phyloP scores from a whole-genome alignment of 2,797 vertebrate species.

The Oceanodroma leucorhoa region DNA sequence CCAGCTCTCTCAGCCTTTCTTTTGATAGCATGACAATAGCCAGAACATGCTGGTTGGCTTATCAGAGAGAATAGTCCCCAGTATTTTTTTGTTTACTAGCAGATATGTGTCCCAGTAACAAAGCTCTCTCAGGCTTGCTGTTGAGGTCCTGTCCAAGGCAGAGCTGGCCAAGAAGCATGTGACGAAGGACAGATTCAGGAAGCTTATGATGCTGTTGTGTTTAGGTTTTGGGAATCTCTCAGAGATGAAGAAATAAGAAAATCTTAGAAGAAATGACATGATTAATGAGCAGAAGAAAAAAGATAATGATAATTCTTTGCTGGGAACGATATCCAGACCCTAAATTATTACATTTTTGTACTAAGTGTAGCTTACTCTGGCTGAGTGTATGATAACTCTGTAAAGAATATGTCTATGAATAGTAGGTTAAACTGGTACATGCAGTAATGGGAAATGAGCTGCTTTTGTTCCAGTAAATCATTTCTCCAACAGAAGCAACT shows the following conservation, averaged over 20 bases:
- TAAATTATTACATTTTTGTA: neutral
- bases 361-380: neutral
- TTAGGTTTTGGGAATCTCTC: neutral
- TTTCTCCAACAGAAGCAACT: neutral
- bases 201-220: neutral
- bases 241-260: neutral
- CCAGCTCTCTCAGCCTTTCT: too few species aligned
- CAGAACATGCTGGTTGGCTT: neutral
- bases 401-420: neutral
- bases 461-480: neutral
- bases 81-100: accelerated
- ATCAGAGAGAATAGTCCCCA: neutral
- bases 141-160: neutral
- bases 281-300: accelerated
- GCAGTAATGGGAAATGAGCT: neutral
- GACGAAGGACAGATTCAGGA: neutral
- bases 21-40: neutral
- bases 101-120: neutral
- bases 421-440: neutral
- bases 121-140: neutral
- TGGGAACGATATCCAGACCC: neutral
- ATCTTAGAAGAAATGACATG: neutral
- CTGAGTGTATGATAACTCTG: neutral
- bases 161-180: neutral
- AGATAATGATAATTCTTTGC: neutral